Evolutionary conservation across 2,888 invertebrate species (phyloP).

Genomic region (Drosophila helvetica): DNA sequence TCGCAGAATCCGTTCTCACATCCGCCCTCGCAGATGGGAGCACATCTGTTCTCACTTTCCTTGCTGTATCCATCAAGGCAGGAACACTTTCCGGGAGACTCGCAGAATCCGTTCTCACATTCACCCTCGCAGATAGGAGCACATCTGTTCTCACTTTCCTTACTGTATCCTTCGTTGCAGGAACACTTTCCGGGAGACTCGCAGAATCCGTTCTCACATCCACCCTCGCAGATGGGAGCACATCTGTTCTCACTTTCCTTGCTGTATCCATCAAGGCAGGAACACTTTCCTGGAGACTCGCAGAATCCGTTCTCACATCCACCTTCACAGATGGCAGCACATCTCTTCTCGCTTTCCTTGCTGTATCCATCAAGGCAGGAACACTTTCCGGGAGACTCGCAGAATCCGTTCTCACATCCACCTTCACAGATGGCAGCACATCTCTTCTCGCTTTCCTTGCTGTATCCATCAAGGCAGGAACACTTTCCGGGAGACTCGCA

Average conservation of each 20-base stretch:
- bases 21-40: slow-evolving; percentile 9
- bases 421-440: slow-evolving; percentile 5
- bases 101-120: slow-evolving; percentile 42
- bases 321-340: slow-evolving; percentile 10
- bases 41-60: background rate
- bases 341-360: background rate
- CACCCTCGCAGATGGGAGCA: background rate
- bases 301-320: slow-evolving; percentile 38
- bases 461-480: slow-evolving; percentile 21
- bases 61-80: slow-evolving; percentile 38
- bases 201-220: slow-evolving; percentile 40
- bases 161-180: slow-evolving; percentile 8
- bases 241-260: slow-evolving; percentile 18
- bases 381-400: slow-evolving; percentile 31
- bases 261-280: slow-evolving; percentile 31
- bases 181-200: slow-evolving; percentile 28
- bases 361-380: slow-evolving; percentile 15
- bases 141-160: slow-evolving; percentile 10
- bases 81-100: slow-evolving; percentile 11
- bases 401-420: slow-evolving; percentile 20
- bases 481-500: slow-evolving; percentile 27
- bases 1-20: slow-evolving; percentile 37
- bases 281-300: slow-evolving; percentile 29
- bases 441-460: background rate
- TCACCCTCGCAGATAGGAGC: slow-evolving; percentile 7